These are phyloP conservation scores for Coryphaenoides rupestris DNA, from an alignment of 2,113 vertebrate species.

Conservation along the genomic window DNA sequence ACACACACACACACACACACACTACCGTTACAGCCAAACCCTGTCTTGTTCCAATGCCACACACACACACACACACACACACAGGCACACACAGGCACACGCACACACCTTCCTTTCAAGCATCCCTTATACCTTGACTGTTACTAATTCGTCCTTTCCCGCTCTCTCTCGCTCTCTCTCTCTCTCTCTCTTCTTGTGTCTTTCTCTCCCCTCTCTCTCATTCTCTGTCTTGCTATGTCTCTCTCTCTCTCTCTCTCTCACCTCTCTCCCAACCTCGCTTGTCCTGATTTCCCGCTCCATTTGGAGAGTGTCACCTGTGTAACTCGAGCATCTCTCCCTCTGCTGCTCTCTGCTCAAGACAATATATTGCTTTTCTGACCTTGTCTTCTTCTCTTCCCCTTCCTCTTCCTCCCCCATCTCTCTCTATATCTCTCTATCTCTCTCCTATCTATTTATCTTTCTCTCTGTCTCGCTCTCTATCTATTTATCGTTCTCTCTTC, in stretches of 20 bases:
- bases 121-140: conserved; percentile 6
- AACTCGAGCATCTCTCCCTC: conserved; percentile 40
- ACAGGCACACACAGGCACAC: neutral
- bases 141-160: conserved; percentile 32
- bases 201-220: too few relatives aligned
- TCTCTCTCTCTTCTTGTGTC: conserved; percentile 2
- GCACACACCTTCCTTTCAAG: neutral
- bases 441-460: neutral
- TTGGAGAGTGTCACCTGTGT: conserved; percentile 40
- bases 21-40: neutral
- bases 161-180: conserved; percentile 1
- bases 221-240: conserved; percentile 12
- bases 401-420: neutral
- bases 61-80: too few relatives aligned
- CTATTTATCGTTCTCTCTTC: conserved; percentile 3
- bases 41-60: too few relatives aligned
- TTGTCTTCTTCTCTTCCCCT: conserved; percentile 23
- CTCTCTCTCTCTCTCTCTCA: conserved; percentile 10
- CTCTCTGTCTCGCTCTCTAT: neutral
- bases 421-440: neutral
- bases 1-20: neutral
- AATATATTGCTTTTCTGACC: conserved; percentile 32
- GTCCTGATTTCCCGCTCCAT: conserved; percentile 55
- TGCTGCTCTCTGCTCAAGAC: conserved; percentile 12
- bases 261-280: conserved; percentile 27